Evolutionary conservation across 2,797 vertebrate species (phyloP), one percentile per base, ranked within the genome.

Genomic region (Lindbergichthys nudifrons): DNA sequence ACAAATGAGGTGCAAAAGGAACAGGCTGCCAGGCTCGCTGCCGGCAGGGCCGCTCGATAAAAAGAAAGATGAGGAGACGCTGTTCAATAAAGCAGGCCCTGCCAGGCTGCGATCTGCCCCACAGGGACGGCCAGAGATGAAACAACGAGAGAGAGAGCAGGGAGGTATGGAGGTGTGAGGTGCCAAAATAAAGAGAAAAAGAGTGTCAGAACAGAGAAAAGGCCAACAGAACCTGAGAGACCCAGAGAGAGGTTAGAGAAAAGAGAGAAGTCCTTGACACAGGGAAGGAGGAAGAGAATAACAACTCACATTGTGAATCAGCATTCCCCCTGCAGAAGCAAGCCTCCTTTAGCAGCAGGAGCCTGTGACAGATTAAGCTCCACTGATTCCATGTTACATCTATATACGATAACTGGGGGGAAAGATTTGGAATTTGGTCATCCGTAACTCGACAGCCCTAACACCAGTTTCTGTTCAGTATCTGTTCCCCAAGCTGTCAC

Each of bases 41-140:
- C 81, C 16, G 65, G 30, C 80, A 30, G 65, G 65, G 70, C 60
- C 75, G 83, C 65, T 92, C 87, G 83, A 79, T 72, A 87, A 84
- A 75, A 83, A 92, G 87, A 89, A 71, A 88, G 88, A 94, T 91
- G 89, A 93, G 91, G 80, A 90, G 82, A 85, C 3, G 57, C 45
- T 51, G 86, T 85, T 88, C 84, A 88, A 83, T 77, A 92, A 86
- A 85, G 76, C 68, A 80, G 72, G 74, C 88, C 73, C 63, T 57
- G 76, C 77, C 83, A 60, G 81, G 68, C 82, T 53, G 15, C 75
- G 36, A 79, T 82, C 73, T 71, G 77, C 72, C 71, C 81, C 66
- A 60, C 45, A 63, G 78, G 81, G 87, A 76, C 76, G 69, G 67
- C 67, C 76, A 83, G 75, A 59, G 67, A 89, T 51, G 66, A 69